Conservation (phyloP, 2,797 vertebrate genomes). For the Falco rusticolus region DNA sequence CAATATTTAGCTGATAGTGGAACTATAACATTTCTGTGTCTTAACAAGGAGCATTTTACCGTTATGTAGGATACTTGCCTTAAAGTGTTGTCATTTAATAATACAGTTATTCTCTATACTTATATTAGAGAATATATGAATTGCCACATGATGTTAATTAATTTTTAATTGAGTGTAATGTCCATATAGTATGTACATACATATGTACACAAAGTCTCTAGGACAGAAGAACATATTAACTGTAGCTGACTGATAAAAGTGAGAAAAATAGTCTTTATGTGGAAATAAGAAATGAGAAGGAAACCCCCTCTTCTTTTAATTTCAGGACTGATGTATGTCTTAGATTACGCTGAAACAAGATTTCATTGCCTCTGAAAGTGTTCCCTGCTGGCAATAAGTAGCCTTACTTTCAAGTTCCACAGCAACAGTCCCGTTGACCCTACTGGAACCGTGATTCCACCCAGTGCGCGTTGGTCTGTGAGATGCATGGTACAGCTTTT, state of each 20-base stretch:
- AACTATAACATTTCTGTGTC: background rate
- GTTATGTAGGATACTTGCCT: background rate
- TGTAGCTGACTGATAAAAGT: background rate
- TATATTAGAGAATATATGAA: background rate
- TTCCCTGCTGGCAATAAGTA: background rate
- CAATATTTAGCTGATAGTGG: background rate
- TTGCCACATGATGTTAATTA: background rate
- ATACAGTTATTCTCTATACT: background rate
- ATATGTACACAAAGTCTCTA: background rate
- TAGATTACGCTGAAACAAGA: background rate
- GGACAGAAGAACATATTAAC: background rate
- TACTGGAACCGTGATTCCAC: background rate
- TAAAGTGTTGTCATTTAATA: background rate
- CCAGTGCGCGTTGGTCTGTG: background rate
- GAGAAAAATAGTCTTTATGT: background rate
- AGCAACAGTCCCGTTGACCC: background rate
- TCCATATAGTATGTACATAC: background rate
- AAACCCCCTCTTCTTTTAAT: background rate
- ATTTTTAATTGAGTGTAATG: background rate
- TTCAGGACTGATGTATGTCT: background rate
- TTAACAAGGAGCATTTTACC: background rate
- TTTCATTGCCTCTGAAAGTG: background rate
- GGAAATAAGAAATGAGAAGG: background rate
- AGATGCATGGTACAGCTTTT: background rate
- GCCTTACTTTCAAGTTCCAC: background rate